Base-by-base conservation (phyloP, 1,140 invertebrate genomes). In the Trissolcus basalis region DNA sequence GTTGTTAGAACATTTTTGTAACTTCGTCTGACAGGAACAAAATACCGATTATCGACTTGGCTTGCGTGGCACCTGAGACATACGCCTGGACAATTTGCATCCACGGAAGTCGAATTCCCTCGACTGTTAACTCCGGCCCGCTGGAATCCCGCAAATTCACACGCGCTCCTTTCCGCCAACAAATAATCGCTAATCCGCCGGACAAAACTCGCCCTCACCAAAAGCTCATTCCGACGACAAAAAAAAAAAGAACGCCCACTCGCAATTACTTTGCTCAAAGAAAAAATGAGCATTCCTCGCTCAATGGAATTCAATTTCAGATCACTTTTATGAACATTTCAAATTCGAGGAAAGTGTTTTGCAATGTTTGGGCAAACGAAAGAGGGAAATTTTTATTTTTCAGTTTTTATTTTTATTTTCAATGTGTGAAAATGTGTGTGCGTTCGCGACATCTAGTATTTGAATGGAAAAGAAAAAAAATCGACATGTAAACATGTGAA, bases 1-100 rank as follows among this genome's bases (percentile, higher is more conserved):
- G 68, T 71, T 71, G 63, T 63, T 72, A 60, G 54, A 27, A 27
- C 16, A 72, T 72, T 72, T 72, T 72, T 72, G 54, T 64, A 47
- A 64, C 60, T 58, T 56, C n/a, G 58, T 33, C 12, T 33, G 36
- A 1, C 44, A 43, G 12, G 59, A 48, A 45, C 54, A 64, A 64
- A 72, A 72, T 72, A 54, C 68, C 68, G 58, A 70, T 70, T 58
- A 51, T 49, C 27, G 45, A 70, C 43, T 71, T 58, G 68, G 68
- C 68, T 71, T 64, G 59, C 43, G 14, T 64, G 68, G 68, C 68
- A 71, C 68, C 55, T 71, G 55, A 71, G 59, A 51, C 51, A 36
- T 58, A 39, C 36, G 36, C 36, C 67, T 6, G 50, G 15, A 41
- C 67, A 70, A 70, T 70, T 70, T 61, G 56, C 67, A 39, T 55